Base-by-base conservation (phyloP, 1,140 invertebrate species). In the Drusus annulatus region DNA sequence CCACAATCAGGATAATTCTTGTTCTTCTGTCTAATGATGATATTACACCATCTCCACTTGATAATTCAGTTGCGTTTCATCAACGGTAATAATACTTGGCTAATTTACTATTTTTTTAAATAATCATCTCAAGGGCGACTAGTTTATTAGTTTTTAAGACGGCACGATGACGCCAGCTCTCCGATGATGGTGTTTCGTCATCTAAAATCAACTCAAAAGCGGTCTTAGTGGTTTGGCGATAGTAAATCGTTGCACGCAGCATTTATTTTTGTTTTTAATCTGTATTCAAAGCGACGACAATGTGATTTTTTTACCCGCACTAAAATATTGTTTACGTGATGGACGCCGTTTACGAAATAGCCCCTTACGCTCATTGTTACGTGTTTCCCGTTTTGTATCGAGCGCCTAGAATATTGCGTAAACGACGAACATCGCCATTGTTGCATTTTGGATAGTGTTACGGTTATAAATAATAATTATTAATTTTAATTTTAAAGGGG, bases 261-360 rank as follows among this genome's bases (percentile, higher is more conserved):
- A 60, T 60, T 60, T 60, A 60, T 60, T 60, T 17, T 28, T 2
- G 25, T 28, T 28, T 28, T 28, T 28, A 28, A 2, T 28, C 5
- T 2, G 25, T 28, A 2, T 60, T 60, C 13, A 60, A 23, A 23
- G 23, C 17, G 15, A 60, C 3, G 15, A 23, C 56, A 60, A 60
- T 60, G 56, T 60, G 56, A 60, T 60, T 60, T 60, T 23, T 60
- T 60, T 45, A 60, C 56, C 56, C 56, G 56, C 56, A 23, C 56
- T 60, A 60, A 19, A 17, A 21, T 60, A 23, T 60, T 60, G 56
- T 60, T 23, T 23, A 60, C 23, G 19, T 21, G 56, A 13, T 60
- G 19, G 17, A 23, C 15, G 17, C 8, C 56, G 13, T 60, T 60
- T 23, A 19, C 56, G 56, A 60, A 21, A 23, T 60, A 21, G 17